Evolutionary conservation across 2,888 invertebrate species (phyloP).

Genomic region (Rhogogaster chlorosoma): DNA sequence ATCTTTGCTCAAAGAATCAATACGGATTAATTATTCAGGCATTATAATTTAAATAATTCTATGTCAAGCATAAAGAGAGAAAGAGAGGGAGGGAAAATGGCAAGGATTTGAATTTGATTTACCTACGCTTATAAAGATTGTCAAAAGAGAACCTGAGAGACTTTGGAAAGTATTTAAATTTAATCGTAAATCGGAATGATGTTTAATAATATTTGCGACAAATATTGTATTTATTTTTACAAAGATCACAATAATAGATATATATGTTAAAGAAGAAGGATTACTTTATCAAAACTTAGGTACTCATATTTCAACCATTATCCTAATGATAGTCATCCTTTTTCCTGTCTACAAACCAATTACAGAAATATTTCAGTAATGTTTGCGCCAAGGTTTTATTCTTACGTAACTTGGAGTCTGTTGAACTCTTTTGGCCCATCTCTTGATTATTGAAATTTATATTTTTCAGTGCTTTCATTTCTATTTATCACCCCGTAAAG

Average conservation of each 20-base stretch:
- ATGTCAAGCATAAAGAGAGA: background rate
- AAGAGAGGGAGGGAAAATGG: background rate
- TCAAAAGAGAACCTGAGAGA: background rate
- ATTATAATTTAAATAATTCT: background rate
- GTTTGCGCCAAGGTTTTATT: background rate
- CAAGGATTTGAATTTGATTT: background rate
- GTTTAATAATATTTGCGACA: slow-evolving; percentile 11
- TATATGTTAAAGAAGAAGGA: background rate
- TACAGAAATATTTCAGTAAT: background rate
- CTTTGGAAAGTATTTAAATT: background rate
- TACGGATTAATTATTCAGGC: background rate
- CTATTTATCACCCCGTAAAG: background rate
- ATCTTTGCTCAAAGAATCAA: background rate
- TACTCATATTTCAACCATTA: background rate
- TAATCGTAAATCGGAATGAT: slow-evolving; percentile 34
- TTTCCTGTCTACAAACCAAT: background rate
- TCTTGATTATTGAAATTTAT: background rate
- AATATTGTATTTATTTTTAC: slow-evolving; percentile 51
- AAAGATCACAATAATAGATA: slow-evolving; percentile 21
- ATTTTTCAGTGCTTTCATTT: background rate
- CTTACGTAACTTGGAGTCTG: background rate
- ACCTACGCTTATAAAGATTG: no score
- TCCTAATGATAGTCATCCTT: background rate
- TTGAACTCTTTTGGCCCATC: background rate
- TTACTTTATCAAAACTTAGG: background rate